Conservation (phyloP, 2,797 vertebrate species). For the Simalia tracyae region DNA sequence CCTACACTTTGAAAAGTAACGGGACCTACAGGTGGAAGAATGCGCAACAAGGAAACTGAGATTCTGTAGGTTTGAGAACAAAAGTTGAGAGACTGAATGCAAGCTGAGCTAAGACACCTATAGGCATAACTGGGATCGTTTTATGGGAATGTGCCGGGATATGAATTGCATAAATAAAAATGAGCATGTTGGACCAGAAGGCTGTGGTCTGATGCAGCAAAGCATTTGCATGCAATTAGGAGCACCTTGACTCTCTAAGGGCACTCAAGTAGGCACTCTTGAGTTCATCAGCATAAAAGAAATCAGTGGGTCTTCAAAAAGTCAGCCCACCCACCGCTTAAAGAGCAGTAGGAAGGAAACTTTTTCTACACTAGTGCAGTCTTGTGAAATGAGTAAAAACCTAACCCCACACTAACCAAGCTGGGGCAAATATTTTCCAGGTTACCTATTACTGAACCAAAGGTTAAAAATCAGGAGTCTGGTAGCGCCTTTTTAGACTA, state of each 20-base stretch:
- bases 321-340: neutral
- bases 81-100: neutral
- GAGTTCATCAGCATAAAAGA: neutral
- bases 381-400: neutral
- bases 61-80: neutral
- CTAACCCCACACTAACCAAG: neutral
- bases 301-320: neutral
- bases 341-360: neutral
- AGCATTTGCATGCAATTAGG: too few relatives aligned
- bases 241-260: neutral
- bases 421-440: neutral
- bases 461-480: too few relatives aligned
- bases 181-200: too few relatives aligned
- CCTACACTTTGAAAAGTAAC: neutral
- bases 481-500: too few relatives aligned
- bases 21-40: neutral
- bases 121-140: neutral
- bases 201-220: neutral
- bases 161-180: too few relatives aligned
- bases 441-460: too few relatives aligned
- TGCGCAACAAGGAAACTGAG: too few relatives aligned
- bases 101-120: neutral
- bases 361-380: neutral
- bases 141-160: neutral
- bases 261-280: neutral